These are phyloP conservation scores for Crocodylus rhombifer DNA, from an alignment of 2,797 vertebrate genomes.

Conservation along the genomic window DNA sequence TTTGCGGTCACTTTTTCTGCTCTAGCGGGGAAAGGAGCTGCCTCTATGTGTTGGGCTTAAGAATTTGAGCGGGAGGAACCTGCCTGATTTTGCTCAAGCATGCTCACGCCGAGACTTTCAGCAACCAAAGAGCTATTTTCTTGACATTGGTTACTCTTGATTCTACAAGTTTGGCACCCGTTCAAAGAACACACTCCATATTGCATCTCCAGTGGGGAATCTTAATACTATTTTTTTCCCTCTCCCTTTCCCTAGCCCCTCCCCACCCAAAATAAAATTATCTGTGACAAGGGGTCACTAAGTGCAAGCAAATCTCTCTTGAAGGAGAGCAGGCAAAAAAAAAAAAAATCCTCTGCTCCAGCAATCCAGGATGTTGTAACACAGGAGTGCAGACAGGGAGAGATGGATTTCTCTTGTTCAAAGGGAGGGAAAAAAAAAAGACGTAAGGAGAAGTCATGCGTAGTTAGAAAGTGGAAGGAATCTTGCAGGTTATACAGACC, in stretches of 20 bases:
- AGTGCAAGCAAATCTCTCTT: neutral
- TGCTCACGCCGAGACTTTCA: neutral
- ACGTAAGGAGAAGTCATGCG: neutral
- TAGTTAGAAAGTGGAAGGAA: neutral
- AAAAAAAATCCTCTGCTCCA: neutral
- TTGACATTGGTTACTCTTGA: neutral
- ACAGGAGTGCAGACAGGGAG: neutral
- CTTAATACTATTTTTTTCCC: neutral
- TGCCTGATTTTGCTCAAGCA: accelerated
- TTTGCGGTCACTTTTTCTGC: slow-evolving; percentile 37
- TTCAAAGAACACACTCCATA: neutral
- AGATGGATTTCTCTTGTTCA: neutral
- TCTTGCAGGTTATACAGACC: neutral
- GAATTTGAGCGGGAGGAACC: neutral
- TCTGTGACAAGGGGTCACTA: neutral
- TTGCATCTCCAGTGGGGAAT: accelerated
- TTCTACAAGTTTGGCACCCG: neutral
- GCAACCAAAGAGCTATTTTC: neutral
- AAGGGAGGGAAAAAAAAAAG: neutral
- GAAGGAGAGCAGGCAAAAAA: neutral
- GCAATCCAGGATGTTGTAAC: neutral
- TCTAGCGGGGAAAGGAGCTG: neutral
- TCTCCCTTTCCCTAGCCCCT: too few species aligned
- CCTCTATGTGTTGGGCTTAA: neutral
- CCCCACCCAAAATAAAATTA: neutral